Base-by-base conservation (phyloP, 2,888 invertebrate genomes). In the Gastrophysa polygoni region DNA sequence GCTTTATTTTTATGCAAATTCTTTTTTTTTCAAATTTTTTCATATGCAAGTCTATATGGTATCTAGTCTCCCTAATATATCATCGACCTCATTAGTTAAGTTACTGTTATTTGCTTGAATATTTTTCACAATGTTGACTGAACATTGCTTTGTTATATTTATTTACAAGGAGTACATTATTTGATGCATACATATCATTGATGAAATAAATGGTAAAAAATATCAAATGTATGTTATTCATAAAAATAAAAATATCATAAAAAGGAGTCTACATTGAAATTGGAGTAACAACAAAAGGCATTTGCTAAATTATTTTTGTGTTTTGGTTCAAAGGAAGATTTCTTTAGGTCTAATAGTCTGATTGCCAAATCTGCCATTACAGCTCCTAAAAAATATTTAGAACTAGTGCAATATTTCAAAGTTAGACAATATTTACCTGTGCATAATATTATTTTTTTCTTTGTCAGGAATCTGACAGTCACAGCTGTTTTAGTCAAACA, bases 231-330 rank as follows among this genome's bases (percentile, higher is more conserved):
- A 28, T 56, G 50, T 61, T 32, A 56, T 56, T 61, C n/a, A n/a
- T n/a, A n/a, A n/a, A n/a, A n/a, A n/a, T n/a, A n/a, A n/a, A n/a
- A n/a, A n/a, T 32, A 17, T 50, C 56, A 49, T 17, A 49, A 46
- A 1, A 46, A 46, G 8, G 46, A 10, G 8, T 46, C 21, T 20
- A 46, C 18, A 46, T 17, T 20, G 81, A 93, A 97, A 83, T 97
- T 97, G 47, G 94, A 87, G 82, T 88, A 98, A 82, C 96, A 95
- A 50, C 87, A 87, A 83, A 98, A 98, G 80, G 95, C 93, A 83
- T 98, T 98, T 0, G 92, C 95, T 75, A 98, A 86, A 82, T 96
- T 95, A 72, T 93, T 94, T 73, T 88, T 87, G 81, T 98, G 98
- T 57, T 84, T 85, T 0, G 97, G 97, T 70, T 86, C 82, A 79